Base-by-base conservation (phyloP, 2,113 vertebrate species). In the Anhinga anhinga region DNA sequence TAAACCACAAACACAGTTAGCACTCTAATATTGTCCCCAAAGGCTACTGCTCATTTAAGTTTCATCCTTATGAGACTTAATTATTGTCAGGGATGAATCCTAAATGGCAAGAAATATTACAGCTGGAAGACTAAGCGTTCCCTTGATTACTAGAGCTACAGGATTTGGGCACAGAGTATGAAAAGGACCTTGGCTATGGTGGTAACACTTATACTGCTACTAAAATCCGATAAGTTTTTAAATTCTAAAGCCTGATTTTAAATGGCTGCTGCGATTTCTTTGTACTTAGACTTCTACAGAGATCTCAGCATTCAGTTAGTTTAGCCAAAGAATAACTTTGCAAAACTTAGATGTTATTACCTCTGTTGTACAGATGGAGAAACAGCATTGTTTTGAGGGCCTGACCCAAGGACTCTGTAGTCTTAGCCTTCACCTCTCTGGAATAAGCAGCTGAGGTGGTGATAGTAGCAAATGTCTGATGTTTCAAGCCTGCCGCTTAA, bases 1-100 rank as follows among this genome's bases (percentile, higher is more conserved):
- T 98, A 98, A 98, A 98, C 94, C 97, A 97, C 98, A 98, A 98
- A 98, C 95, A 97, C 96, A 97, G 95, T 98, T 97, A 96, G 95
- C 38, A 79, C 72, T 63, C 96, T 98, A 98, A 98, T 98, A 61
- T 97, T 4, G 3, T 98, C 97, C 98, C 98, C 30, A 81, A 97
- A 97, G 98, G 96, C 97, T 91, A 96, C n/a, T 40, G 88, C 95
- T 98, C 95, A 86, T 98, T 97, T 96, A 95, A 94, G 95, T 96
- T 96, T 96, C 94, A 92, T 97, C 90, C 97, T 97, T 97, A 90
- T 71, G 98, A 97, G 97, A 97, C 95, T 96, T 98, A 97, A 98
- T 98, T 98, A 98, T 97, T 97, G 97, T 96, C 97, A 96, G 97
- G 58, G 83, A 96, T 96, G 97, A 98, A 96, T 98, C 97, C 97